These are phyloP conservation scores for Dasyornis broadbenti DNA, from an alignment of 2,113 vertebrate genomes.

Conservation along the genomic window DNA sequence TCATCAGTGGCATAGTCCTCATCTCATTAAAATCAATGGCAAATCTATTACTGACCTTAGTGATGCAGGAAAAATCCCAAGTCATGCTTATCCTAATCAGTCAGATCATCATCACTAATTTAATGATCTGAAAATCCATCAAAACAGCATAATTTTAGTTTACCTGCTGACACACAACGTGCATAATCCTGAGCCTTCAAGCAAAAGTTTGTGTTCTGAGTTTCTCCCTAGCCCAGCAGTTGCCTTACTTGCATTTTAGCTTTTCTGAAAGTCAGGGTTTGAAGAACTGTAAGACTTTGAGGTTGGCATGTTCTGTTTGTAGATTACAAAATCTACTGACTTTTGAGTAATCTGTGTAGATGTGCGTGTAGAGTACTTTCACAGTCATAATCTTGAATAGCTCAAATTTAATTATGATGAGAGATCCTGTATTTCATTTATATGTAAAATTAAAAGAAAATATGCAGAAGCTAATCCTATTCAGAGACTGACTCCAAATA, in stretches of 20 bases:
- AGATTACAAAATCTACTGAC: not conserved
- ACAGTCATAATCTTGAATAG: slow-evolving; percentile 35
- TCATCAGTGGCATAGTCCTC: not conserved
- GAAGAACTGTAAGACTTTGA: not conserved
- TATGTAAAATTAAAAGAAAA: slow-evolving; percentile 49
- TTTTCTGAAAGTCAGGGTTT: not conserved
- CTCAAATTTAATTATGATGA: slow-evolving; percentile 40
- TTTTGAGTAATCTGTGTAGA: slow-evolving; percentile 14
- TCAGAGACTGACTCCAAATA: not conserved
- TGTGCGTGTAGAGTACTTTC: not conserved
- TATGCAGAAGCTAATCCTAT: slow-evolving; percentile 3
- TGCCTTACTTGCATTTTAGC: not conserved
- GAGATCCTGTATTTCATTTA: slow-evolving; percentile 28
- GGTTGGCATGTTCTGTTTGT: not conserved
- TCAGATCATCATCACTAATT: slow-evolving; percentile 15
- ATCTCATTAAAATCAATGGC: not conserved
- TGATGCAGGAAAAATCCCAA: not conserved
- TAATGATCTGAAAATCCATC: slow-evolving; percentile 1
- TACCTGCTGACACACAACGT: not conserved
- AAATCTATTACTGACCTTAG: not conserved
- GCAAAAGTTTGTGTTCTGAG: not conserved
- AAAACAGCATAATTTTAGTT: not conserved
- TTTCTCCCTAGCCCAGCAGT: not conserved
- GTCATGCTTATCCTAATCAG: slow-evolving; percentile 5
- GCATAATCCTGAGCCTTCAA: not conserved